phyloP scores from a whole-genome alignment of 1,140 invertebrate species.

The Macrocentrus cingulum region DNA sequence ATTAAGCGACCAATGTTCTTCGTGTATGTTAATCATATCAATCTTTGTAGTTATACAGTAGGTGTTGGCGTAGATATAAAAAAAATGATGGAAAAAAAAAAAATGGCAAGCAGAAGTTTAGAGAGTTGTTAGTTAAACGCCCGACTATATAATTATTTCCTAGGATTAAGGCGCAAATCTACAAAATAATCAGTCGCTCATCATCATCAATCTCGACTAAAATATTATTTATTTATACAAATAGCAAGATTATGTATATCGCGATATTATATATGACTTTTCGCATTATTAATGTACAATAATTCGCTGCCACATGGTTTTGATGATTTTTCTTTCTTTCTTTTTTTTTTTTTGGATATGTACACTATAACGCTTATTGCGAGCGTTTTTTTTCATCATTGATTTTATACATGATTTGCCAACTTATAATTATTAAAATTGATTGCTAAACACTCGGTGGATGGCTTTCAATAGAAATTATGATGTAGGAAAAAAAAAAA shows the following conservation, averaged over 20 bases:
- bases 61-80: background rate
- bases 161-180: slow-evolving; percentile 50
- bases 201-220: background rate
- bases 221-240: slow-evolving; percentile 10
- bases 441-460: no score
- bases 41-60: no score
- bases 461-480: no score
- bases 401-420: no score
- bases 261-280: no score
- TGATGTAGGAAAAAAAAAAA: no score
- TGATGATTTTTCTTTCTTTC: slow-evolving; percentile 8
- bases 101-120: background rate
- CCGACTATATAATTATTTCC: slow-evolving; percentile 16
- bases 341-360: background rate
- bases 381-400: no score
- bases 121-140: slow-evolving; percentile 5
- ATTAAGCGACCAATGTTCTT: slow-evolving; percentile 49
- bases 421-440: no score
- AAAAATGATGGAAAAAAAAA: slow-evolving; percentile 8
- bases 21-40: slow-evolving; percentile 38
- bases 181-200: slow-evolving; percentile 34
- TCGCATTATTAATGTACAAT: background rate
- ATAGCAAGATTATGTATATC: background rate
- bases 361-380: no score
- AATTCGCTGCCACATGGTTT: background rate